Evolutionary conservation across 2,113 vertebrate genomes (phyloP).

Genomic region (Myiagra hebetior): DNA sequence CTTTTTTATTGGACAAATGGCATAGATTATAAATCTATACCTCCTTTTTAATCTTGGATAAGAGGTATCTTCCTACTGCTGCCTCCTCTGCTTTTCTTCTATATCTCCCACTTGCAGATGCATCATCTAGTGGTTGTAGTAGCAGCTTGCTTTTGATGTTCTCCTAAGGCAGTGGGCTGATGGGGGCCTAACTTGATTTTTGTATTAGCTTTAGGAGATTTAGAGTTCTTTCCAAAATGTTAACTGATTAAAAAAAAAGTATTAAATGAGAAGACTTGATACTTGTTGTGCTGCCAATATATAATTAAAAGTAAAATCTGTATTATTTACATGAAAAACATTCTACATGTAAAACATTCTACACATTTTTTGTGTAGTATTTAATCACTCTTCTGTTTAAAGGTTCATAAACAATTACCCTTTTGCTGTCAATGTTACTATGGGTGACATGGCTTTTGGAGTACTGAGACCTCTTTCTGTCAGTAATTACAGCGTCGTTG

Average conservation of each 20-base stretch:
- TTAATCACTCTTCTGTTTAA: conserved; percentile 20
- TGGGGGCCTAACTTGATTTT: neutral
- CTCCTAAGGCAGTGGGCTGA: neutral
- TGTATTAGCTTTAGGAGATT: neutral
- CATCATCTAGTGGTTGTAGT: neutral
- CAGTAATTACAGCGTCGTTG: conserved; percentile 69
- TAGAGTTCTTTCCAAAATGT: neutral
- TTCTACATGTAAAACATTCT: too few relatives aligned
- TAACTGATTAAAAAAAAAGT: neutral
- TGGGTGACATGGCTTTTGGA: neutral
- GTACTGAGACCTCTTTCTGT: neutral
- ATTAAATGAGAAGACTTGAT: neutral
- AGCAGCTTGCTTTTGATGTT: neutral
- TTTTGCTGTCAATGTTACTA: conserved; percentile 33
- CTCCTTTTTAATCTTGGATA: neutral
- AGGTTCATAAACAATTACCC: conserved; percentile 84
- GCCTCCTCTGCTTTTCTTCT: neutral
- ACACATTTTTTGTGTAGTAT: neutral
- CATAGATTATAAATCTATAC: neutral
- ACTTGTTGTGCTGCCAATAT: neutral
- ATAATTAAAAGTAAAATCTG: neutral
- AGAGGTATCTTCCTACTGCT: neutral
- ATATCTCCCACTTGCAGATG: neutral
- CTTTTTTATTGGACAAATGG: neutral
- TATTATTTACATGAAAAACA: neutral